A percentile compares a stretch with the other conserved stretches of the same genome.
Conservation (phyloP, 2,113 vertebrate species). For the Anolis carolinensis region DNA sequence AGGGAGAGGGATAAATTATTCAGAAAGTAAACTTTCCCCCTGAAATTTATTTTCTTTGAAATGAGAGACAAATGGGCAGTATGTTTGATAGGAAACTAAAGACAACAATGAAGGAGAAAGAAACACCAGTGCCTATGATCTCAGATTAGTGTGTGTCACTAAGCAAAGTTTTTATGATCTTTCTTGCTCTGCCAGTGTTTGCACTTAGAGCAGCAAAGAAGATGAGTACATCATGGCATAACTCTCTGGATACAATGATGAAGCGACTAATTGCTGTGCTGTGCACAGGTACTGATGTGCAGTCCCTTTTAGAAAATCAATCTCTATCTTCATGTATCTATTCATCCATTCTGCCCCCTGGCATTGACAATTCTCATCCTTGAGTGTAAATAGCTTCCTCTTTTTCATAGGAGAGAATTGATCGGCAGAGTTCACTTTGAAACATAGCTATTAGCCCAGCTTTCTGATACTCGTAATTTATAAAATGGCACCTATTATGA, state of each 20-base stretch:
- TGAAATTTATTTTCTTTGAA: background rate
- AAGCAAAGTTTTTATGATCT: background rate
- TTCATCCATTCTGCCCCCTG: background rate
- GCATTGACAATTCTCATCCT: constrained; percentile 1
- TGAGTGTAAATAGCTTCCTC: constrained; percentile 16
- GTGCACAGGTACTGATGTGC: background rate
- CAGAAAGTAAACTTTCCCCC: too few species aligned
- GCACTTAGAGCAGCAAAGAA: background rate
- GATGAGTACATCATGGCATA: background rate
- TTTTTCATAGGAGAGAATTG: constrained; percentile 21
- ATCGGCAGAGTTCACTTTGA: constrained; percentile 33
- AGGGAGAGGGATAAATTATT: too few species aligned
- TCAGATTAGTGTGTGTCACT: background rate
- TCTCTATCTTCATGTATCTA: constrained; percentile 2
- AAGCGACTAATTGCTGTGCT: background rate
- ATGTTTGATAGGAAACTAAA: background rate
- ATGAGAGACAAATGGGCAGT: background rate
- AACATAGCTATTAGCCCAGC: constrained; percentile 34
- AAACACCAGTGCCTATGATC: background rate
- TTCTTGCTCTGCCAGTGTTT: background rate
- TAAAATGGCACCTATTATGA: constrained; percentile 54
- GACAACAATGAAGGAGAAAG: background rate
- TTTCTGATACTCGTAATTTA: constrained; percentile 53
- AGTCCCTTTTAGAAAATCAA: constrained; percentile 16
- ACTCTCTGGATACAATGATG: background rate